A percentile compares a stretch with the other conserved stretches of the same genome.
These are phyloP conservation scores for Aramus guarauna DNA, from an alignment of 2,113 vertebrate genomes.

Conservation along the genomic window DNA sequence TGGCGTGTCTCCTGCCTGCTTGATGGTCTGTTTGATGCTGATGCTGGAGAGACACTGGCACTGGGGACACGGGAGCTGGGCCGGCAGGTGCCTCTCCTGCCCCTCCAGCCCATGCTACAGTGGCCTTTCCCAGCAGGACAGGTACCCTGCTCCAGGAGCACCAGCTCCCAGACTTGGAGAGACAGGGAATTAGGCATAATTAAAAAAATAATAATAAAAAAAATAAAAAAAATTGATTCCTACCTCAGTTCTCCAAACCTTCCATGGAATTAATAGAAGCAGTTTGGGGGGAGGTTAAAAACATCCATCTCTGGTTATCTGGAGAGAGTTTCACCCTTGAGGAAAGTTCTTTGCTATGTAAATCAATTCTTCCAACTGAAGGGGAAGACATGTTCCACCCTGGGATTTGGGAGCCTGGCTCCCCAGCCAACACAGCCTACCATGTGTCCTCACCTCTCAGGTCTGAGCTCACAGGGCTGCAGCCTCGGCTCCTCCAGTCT, in stretches of 20 bases:
- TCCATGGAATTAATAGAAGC: too few relatives aligned
- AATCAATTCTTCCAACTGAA: too few relatives aligned
- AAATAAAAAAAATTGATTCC: too few relatives aligned
- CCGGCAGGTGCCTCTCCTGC: neutral
- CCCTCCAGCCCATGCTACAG: neutral
- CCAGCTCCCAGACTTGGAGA: too few relatives aligned
- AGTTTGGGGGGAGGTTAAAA: too few relatives aligned
- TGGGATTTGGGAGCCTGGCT: neutral
- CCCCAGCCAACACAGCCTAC: neutral
- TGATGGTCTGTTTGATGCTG: neutral
- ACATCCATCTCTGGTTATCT: too few relatives aligned
- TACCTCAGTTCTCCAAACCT: too few relatives aligned
- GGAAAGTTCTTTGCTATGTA: too few relatives aligned
- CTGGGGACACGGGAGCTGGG: neutral
- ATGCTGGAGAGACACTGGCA: neutral
- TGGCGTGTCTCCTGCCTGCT: neutral
- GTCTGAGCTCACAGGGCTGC: neutral
- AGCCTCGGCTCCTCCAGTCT: rapidly evolving
- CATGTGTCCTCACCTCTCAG: neutral
- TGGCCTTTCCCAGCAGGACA: neutral
- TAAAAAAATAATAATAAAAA: too few relatives aligned
- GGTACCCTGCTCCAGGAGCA: neutral
- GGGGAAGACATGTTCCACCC: too few relatives aligned
- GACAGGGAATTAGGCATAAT: too few relatives aligned
- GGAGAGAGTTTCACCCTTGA: too few relatives aligned